Conservation (phyloP, 2,888 invertebrate genomes). For the Tetropium fuscum region DNA sequence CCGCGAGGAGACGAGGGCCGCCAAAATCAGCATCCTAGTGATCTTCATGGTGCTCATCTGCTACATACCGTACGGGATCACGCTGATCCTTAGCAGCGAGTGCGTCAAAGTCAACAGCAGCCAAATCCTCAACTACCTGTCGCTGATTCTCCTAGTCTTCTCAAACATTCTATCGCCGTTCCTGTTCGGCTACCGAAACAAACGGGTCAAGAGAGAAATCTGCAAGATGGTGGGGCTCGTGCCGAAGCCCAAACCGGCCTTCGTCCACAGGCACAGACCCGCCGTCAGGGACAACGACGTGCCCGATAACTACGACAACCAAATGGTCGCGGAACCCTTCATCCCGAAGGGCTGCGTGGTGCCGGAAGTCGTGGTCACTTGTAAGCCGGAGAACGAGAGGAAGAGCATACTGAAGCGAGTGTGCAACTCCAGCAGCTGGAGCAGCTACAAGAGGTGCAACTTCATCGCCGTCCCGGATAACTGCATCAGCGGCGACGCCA, state of each 20-base stretch:
- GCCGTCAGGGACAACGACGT: slow-evolving; percentile 42
- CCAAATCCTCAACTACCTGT: slow-evolving; percentile 68
- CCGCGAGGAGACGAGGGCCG: slow-evolving; percentile 90
- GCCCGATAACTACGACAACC: slow-evolving; percentile 35
- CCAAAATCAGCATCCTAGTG: slow-evolving; percentile 85
- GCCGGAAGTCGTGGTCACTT: slow-evolving; percentile 60
- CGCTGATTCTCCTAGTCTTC: slow-evolving; percentile 71
- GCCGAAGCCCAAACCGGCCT: slow-evolving; percentile 31
- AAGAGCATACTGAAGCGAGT: slow-evolving; percentile 63
- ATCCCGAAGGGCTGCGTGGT: slow-evolving; percentile 40
- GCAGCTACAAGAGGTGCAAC: slow-evolving; percentile 59
- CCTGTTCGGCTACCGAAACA: slow-evolving; percentile 81
- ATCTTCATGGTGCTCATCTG: slow-evolving; percentile 74
- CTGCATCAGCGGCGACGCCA: slow-evolving; percentile 60
- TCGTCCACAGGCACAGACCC: slow-evolving; percentile 27
- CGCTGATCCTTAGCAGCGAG: slow-evolving; percentile 58
- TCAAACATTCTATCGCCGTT: slow-evolving; percentile 79
- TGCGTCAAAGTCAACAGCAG: slow-evolving; percentile 56
- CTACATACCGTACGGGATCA: slow-evolving; percentile 66
- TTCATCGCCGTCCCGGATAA: slow-evolving; percentile 63
- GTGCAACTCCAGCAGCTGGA: slow-evolving; percentile 59
- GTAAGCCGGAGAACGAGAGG: slow-evolving; percentile 56
- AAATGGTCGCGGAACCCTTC: slow-evolving; percentile 39
- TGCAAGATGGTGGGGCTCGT: slow-evolving; percentile 66
- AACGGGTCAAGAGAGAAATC: slow-evolving; percentile 73